phyloP scores from a whole-genome alignment of 2,888 invertebrate genomes.

The Epistrophe eligans region DNA sequence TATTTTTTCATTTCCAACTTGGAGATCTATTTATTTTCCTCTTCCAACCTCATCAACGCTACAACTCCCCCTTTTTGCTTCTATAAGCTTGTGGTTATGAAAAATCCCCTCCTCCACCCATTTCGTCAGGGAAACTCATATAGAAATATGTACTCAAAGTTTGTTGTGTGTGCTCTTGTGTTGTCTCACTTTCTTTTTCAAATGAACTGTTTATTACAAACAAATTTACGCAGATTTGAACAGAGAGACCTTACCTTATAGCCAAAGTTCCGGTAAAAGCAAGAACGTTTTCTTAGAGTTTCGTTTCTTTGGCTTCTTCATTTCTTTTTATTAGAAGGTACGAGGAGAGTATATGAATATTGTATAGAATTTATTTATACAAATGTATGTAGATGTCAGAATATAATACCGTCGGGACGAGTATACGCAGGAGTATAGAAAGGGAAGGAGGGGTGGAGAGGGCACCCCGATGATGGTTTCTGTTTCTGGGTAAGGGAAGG shows the following conservation, averaged over 20 bases:
- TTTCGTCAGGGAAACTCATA: background rate
- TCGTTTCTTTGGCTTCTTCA: background rate
- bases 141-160: background rate
- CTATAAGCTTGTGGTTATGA: background rate
- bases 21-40: constrained; percentile 27
- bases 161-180: constrained; percentile 25
- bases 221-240: constrained; percentile 66
- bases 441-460: background rate
- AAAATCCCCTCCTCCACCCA: background rate
- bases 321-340: background rate
- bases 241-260: constrained; percentile 41
- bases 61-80: background rate
- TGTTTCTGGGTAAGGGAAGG: background rate
- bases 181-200: constrained; percentile 48
- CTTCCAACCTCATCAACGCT: constrained; percentile 1
- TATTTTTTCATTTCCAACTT: constrained; percentile 27
- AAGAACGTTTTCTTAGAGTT: background rate
- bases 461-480: background rate
- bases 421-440: background rate
- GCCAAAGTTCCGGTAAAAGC: constrained; percentile 48
- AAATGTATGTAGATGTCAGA: constrained; percentile 17
- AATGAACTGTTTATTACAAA: constrained; percentile 61
- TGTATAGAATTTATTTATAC: constrained; percentile 38
- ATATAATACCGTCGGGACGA: constrained; percentile 30
- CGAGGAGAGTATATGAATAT: constrained; percentile 38